Evolutionary conservation across 2,797 vertebrate genomes (phyloP).

Genomic region (Premnoplex brunnescens): DNA sequence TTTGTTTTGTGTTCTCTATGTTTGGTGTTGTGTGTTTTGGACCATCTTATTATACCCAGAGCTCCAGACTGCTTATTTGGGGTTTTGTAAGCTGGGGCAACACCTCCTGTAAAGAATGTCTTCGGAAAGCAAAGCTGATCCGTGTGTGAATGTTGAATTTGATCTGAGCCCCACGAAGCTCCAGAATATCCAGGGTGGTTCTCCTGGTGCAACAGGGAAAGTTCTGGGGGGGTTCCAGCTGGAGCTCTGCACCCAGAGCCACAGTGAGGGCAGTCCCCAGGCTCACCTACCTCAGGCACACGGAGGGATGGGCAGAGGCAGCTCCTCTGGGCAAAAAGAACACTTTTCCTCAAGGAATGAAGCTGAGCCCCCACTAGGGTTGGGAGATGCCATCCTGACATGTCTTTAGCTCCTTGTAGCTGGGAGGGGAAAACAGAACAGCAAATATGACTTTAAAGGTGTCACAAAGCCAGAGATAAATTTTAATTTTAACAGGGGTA

Average conservation of each 20-base stretch:
- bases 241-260: not conserved
- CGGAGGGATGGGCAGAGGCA: not conserved
- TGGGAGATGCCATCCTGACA: not conserved
- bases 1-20: not conserved
- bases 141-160: not conserved
- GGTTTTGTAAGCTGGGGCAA: not conserved
- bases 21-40: not conserved
- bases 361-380: not conserved
- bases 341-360: not conserved
- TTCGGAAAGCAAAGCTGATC: not conserved
- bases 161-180: not conserved
- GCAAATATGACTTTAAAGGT: not conserved
- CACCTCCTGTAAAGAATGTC: not conserved
- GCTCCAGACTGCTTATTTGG: not conserved
- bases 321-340: not conserved
- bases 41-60: not conserved
- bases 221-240: not conserved
- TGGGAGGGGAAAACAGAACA: accelerated
- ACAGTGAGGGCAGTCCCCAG: too few relatives aligned
- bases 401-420: not conserved
- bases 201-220: not conserved
- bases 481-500: not conserved
- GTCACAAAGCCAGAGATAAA: not conserved
- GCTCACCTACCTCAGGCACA: not conserved
- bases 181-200: accelerated